Evolutionary conservation across 2,888 invertebrate species (phyloP).

Genomic region (Drosophila stalkeri): DNA sequence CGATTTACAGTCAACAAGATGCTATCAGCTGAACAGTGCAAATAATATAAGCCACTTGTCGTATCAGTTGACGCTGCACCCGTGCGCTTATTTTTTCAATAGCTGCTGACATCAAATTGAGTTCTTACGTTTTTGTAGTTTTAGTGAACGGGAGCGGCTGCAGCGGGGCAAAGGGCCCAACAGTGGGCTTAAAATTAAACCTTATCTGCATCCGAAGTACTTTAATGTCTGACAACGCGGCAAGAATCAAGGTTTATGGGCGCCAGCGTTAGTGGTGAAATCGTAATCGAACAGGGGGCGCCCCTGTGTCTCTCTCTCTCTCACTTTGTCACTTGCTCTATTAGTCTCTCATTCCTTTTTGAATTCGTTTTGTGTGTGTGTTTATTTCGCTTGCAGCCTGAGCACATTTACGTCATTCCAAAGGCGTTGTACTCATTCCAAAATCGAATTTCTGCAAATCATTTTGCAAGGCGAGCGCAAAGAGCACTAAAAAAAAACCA

Average conservation of each 20-base stretch:
- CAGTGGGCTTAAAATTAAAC: constrained; percentile 36
- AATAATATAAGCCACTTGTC: constrained; percentile 57
- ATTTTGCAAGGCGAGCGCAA: constrained; percentile 43
- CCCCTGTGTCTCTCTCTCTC: not conserved
- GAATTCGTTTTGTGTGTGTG: not conserved
- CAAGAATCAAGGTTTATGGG: constrained; percentile 67
- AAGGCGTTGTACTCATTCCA: constrained; percentile 34
- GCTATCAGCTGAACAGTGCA: constrained; percentile 54
- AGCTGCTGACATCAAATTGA: not conserved
- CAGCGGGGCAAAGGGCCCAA: not conserved
- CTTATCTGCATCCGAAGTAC: constrained; percentile 40
- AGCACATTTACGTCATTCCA: constrained; percentile 58
- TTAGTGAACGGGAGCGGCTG: not conserved
- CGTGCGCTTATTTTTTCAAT: constrained; percentile 17
- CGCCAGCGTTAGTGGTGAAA: constrained; percentile 58
- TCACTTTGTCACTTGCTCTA: not conserved
- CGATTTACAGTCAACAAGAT: constrained; percentile 48
- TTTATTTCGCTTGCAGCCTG: constrained; percentile 24
- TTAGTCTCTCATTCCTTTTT: not conserved
- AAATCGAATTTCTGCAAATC: constrained; percentile 60
- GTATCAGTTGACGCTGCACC: constrained; percentile 46
- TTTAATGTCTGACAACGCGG: constrained; percentile 61
- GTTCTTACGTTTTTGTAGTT: constrained; percentile 19
- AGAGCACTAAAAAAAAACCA: constrained; percentile 34
- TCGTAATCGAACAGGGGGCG: constrained; percentile 39